Conservation (phyloP, 2,888 invertebrate genomes). For the Allolobophora icterica region DNA sequence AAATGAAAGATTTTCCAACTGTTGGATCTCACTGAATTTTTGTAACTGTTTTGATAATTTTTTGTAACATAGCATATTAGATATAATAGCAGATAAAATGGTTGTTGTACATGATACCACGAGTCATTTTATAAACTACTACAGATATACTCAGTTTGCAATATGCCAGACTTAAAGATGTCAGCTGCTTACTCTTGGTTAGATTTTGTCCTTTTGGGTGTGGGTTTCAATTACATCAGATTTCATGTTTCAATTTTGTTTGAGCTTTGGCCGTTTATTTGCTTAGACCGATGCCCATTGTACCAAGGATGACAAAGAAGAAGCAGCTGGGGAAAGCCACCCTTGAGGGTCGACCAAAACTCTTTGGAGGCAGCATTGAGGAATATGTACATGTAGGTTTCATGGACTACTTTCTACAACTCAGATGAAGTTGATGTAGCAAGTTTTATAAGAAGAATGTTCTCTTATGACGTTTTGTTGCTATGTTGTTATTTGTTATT, state of each 20-base stretch:
- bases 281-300: constrained; percentile 60
- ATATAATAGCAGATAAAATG: neutral
- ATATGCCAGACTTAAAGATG: neutral
- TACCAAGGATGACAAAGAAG: constrained; percentile 72
- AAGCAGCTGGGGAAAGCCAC: constrained; percentile 66
- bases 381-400: constrained; percentile 77
- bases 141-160: neutral
- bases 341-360: constrained; percentile 77
- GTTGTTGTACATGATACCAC: neutral
- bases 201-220: neutral
- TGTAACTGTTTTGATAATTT: neutral
- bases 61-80: neutral
- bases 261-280: neutral
- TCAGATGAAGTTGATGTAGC: neutral
- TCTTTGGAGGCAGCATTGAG: constrained; percentile 88
- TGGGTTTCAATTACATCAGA: neutral
- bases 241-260: neutral
- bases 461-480: neutral
- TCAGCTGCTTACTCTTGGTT: neutral
- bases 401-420: neutral
- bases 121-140: neutral
- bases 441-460: neutral
- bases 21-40: neutral
- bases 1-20: neutral
- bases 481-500: neutral